phyloP scores from a whole-genome alignment of 2,113 vertebrate genomes.

The Lepus americanus region DNA sequence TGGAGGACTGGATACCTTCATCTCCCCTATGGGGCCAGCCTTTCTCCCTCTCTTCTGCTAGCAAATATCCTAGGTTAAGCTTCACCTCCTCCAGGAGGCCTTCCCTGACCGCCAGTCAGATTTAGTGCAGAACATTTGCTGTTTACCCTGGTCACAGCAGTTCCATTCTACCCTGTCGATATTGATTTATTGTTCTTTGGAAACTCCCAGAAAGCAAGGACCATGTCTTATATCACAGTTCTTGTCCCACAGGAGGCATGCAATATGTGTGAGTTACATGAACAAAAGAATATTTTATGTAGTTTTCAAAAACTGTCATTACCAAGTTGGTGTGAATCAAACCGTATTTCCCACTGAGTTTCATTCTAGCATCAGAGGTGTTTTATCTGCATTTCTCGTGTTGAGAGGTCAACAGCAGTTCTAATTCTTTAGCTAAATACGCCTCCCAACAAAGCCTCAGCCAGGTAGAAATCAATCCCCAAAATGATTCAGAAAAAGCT shows the following conservation, averaged over 20 bases:
- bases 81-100: neutral
- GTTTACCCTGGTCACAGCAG: neutral
- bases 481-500: neutral
- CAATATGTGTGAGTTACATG: neutral
- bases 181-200: neutral
- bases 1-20: neutral
- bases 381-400: constrained; percentile 12
- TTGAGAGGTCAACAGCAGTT: neutral
- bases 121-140: neutral
- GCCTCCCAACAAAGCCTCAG: neutral
- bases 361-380: neutral
- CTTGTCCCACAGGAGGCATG: neutral
- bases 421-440: neutral
- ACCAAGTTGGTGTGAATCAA: neutral
- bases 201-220: neutral
- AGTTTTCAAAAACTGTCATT: neutral
- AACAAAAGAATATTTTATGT: neutral
- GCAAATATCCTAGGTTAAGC: neutral
- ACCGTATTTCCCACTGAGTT: constrained; percentile 10
- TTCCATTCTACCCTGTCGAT: too few relatives aligned
- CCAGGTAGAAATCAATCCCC: neutral
- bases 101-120: neutral
- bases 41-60: neutral
- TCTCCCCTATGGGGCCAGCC: neutral
- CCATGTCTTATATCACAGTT: neutral